Percentiles rank a stretch among this genome's conserved stretches.
These are phyloP conservation scores for Drosophila ironensis DNA, from an alignment of 1,140 invertebrate genomes.

Conservation along the genomic window DNA sequence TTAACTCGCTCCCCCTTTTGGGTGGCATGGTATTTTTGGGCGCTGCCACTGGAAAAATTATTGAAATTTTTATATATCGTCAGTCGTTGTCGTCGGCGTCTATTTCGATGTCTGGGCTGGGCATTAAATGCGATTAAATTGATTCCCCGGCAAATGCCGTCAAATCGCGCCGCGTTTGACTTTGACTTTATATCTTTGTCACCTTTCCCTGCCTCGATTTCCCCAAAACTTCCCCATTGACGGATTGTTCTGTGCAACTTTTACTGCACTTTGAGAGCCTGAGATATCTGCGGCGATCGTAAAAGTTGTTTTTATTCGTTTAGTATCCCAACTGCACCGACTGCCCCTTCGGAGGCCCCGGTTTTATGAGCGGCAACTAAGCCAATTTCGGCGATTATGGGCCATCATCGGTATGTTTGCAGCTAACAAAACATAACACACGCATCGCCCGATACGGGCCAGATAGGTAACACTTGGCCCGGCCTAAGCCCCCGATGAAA, in stretches of 20 bases:
- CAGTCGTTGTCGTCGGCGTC: slow-evolving; percentile 25
- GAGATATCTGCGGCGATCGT: slow-evolving; percentile 51
- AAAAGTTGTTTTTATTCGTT: slow-evolving; percentile 77
- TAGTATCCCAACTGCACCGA: slow-evolving; percentile 63
- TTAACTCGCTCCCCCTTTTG: slow-evolving; percentile 53
- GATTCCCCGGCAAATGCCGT: slow-evolving; percentile 69
- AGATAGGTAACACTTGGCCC: slow-evolving; percentile 46
- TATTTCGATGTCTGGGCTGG: slow-evolving; percentile 43
- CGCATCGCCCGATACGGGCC: neutral
- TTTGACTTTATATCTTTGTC: slow-evolving; percentile 70
- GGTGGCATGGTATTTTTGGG: slow-evolving; percentile 44
- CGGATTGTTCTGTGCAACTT: slow-evolving; percentile 65
- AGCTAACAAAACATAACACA: slow-evolving; percentile 73
- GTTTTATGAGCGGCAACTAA: slow-evolving; percentile 67
- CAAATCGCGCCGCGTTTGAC: slow-evolving; percentile 58
- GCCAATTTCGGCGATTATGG: slow-evolving; percentile 72
- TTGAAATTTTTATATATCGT: slow-evolving; percentile 72
- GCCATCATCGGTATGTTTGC: slow-evolving; percentile 70
- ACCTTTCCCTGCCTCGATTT: slow-evolving; percentile 33
- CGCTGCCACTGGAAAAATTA: slow-evolving; percentile 48
- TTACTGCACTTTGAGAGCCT: slow-evolving; percentile 72
- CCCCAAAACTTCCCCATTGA: slow-evolving; percentile 16
- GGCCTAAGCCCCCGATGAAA: slow-evolving; percentile 46
- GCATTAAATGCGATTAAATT: slow-evolving; percentile 80
- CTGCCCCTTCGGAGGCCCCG: neutral